Conservation (phyloP, 2,113 vertebrate genomes). For the Hippopotamus amphibius region DNA sequence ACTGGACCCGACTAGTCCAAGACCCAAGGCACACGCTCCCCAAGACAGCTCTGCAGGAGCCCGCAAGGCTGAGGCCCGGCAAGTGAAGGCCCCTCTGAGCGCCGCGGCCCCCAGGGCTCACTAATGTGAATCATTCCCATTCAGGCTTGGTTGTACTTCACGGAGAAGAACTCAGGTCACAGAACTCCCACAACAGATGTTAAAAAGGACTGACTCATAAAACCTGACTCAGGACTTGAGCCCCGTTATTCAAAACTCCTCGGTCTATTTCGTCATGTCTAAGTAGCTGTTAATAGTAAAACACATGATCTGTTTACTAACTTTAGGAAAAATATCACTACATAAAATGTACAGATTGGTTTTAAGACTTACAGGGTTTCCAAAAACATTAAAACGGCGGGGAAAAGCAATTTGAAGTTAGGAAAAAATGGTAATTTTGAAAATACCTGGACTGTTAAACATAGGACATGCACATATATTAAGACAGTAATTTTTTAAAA, state of each 20-base stretch:
- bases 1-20: background rate
- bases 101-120: background rate
- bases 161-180: background rate
- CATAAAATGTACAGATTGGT: background rate
- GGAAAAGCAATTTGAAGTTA: background rate
- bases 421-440: constrained; percentile 24
- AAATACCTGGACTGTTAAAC: background rate
- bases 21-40: accelerated
- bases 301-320: background rate
- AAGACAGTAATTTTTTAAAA: background rate
- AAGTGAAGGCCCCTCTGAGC: accelerated
- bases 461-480: background rate
- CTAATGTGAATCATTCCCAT: background rate
- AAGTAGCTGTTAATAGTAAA: background rate
- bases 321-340: background rate
- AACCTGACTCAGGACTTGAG: background rate
- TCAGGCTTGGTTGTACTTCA: background rate
- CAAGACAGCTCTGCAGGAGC: background rate
- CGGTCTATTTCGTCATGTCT: background rate
- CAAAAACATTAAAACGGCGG: constrained; percentile 6
- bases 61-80: accelerated
- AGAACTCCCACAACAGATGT: background rate
- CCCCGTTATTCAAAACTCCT: background rate
- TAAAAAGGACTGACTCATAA: background rate
- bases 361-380: background rate